A percentile compares a stretch with the other conserved stretches of the same genome.
phyloP scores from a whole-genome alignment of 2,888 invertebrate genomes.

The Dendrolimus houi region DNA sequence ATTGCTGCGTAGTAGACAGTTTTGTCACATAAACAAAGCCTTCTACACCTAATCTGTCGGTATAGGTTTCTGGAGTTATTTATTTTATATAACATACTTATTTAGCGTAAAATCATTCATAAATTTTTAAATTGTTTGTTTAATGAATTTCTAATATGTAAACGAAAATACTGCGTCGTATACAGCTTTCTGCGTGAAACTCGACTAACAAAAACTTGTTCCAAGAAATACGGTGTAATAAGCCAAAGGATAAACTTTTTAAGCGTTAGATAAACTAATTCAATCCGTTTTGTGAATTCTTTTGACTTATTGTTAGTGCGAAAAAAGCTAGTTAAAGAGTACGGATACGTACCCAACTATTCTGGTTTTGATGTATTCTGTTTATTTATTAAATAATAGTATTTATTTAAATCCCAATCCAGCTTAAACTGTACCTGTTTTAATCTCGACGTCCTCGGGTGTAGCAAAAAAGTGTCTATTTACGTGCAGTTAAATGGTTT shows the following conservation, averaged over 20 bases:
- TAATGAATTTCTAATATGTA: too few relatives aligned
- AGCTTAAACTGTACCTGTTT: slow-evolving; percentile 62
- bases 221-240: slow-evolving; percentile 44
- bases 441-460: slow-evolving; percentile 37
- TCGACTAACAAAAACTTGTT: slow-evolving; percentile 32
- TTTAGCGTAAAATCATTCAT: too few relatives aligned
- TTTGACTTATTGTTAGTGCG: slow-evolving; percentile 44
- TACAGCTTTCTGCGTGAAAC: slow-evolving; percentile 15
- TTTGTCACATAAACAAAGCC: neutral
- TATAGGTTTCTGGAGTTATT: too few relatives aligned
- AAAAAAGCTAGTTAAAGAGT: slow-evolving; percentile 29
- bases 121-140: too few relatives aligned
- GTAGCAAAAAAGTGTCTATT: slow-evolving; percentile 41
- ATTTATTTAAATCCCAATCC: slow-evolving; percentile 65
- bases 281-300: slow-evolving; percentile 58
- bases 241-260: slow-evolving; percentile 54
- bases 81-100: too few relatives aligned
- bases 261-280: slow-evolving; percentile 51
- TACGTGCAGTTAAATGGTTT: slow-evolving; percentile 53
- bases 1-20: too few relatives aligned
- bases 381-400: slow-evolving; percentile 68
- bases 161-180: too few relatives aligned
- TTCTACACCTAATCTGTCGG: neutral
- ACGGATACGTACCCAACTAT: slow-evolving; percentile 22
- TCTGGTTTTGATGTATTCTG: slow-evolving; percentile 41